phyloP scores from a whole-genome alignment of 2,888 invertebrate species.

The Rugalucina vietnamica region DNA sequence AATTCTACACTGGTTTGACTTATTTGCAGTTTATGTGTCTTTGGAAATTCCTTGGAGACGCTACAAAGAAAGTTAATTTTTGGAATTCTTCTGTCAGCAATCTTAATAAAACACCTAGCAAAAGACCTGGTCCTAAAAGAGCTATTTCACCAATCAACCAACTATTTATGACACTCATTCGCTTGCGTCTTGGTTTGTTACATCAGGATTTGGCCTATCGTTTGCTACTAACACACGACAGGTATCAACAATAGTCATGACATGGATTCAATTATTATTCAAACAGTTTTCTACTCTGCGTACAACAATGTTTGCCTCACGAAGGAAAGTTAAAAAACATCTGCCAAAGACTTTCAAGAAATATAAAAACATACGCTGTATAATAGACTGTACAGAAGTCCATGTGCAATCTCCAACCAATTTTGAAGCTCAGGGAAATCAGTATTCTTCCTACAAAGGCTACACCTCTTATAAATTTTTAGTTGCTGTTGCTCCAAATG shows the following conservation, averaged over 20 bases:
- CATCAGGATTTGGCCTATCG: slow-evolving; percentile 9
- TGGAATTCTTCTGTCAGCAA: background rate
- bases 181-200: slow-evolving; percentile 6
- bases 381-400: no score
- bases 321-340: background rate
- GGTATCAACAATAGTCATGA: background rate
- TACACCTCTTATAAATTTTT: background rate
- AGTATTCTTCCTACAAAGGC: background rate
- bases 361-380: background rate
- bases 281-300: background rate
- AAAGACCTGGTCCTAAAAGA: background rate
- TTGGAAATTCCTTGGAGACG: background rate
- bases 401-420: background rate
- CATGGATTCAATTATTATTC: background rate
- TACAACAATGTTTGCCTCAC: background rate
- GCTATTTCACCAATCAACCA: background rate
- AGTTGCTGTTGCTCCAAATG: no score
- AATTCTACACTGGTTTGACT: no score
- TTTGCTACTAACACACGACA: background rate
- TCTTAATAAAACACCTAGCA: background rate
- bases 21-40: slow-evolving; percentile 6
- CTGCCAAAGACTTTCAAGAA: background rate
- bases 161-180: background rate
- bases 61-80: background rate
- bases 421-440: background rate